phyloP scores from a whole-genome alignment of 2,888 invertebrate species.

The Pardosa pseudoannulata region DNA sequence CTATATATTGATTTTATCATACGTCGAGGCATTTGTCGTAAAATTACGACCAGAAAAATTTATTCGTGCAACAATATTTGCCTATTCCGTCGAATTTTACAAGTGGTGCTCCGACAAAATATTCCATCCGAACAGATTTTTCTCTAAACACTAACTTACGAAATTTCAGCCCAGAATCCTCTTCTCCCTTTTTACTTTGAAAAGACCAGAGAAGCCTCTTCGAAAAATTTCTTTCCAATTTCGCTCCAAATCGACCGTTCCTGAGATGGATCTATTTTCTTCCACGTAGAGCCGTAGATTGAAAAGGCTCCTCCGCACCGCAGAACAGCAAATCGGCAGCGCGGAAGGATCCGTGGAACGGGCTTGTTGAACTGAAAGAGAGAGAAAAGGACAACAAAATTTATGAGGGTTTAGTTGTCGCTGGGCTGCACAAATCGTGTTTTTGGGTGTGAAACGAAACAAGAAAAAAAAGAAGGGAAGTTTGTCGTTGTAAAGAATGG shows the following conservation, averaged over 20 bases:
- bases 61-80: too few relatives aligned
- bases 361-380: slow-evolving; percentile 7
- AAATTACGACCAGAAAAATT: too few relatives aligned
- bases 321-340: slow-evolving; percentile 13
- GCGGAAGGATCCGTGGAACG: slow-evolving; percentile 2
- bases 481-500: neutral
- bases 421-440: neutral
- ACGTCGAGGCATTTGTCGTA: too few relatives aligned
- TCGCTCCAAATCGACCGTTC: slow-evolving; percentile 13
- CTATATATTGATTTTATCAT: too few relatives aligned
- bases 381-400: neutral
- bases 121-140: neutral
- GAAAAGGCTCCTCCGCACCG: neutral
- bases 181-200: neutral
- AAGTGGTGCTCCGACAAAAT: too few relatives aligned
- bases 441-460: slow-evolving; percentile 15
- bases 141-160: neutral
- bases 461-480: neutral
- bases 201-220: neutral
- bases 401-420: slow-evolving; percentile 18
- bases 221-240: slow-evolving; percentile 13
- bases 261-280: slow-evolving; percentile 17
- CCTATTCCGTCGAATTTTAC: too few relatives aligned
- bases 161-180: neutral
- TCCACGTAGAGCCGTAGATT: neutral